Percentiles rank a stretch among this genome's conserved stretches.
Evolutionary conservation across 2,888 invertebrate species (phyloP).

Genomic region (Ochropleura plecta): DNA sequence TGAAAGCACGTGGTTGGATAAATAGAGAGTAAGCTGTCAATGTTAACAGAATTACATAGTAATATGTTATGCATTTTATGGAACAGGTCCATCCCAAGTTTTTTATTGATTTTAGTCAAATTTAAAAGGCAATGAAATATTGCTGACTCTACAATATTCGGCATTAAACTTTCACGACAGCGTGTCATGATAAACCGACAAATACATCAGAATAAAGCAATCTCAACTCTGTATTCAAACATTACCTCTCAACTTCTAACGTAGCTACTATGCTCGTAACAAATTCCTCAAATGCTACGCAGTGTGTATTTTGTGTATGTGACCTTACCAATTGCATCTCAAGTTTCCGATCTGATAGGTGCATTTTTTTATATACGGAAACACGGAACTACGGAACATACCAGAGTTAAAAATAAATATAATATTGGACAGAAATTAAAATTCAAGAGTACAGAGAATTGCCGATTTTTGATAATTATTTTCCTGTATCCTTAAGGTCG

Average conservation of each 20-base stretch:
- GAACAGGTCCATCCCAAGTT: not conserved
- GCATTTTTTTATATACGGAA: slow-evolving; percentile 48
- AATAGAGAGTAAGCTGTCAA: not conserved
- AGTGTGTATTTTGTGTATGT: slow-evolving; percentile 25
- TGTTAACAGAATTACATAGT: not conserved
- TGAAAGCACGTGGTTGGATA: slow-evolving; percentile 5
- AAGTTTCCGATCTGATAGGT: slow-evolving; percentile 37
- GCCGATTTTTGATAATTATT: slow-evolving; percentile 17
- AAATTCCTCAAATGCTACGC: not conserved
- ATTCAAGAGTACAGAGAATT: slow-evolving; percentile 21
- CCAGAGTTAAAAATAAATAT: slow-evolving; percentile 26
- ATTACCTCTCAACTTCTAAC: not conserved
- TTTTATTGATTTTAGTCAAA: not conserved
- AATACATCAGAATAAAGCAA: not conserved
- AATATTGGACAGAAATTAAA: slow-evolving; percentile 29
- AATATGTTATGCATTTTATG: not conserved
- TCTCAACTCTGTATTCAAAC: not conserved
- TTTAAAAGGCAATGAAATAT: not conserved
- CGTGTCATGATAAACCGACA: not conserved
- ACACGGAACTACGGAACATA: slow-evolving; percentile 22
- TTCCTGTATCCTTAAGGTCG: slow-evolving; percentile 18
- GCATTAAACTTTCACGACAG: not conserved
- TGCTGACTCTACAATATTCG: not conserved
- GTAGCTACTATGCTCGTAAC: not conserved
- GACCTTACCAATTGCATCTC: slow-evolving; percentile 53